Conservation (phyloP, 2,113 vertebrate species). For the Psephotus haematonotus region DNA sequence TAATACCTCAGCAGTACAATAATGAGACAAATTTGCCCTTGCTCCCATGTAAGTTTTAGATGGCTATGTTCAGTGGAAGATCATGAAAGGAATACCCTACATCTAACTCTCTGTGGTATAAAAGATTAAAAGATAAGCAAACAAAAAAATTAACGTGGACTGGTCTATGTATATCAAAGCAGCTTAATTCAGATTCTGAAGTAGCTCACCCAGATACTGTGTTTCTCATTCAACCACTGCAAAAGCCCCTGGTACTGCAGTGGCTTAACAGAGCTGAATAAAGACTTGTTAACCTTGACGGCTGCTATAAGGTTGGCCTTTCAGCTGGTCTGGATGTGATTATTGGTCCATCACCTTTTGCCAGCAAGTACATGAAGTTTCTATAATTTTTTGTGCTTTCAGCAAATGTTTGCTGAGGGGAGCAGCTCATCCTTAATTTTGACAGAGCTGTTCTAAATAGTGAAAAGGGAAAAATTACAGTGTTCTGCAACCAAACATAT, state of each 20-base stretch:
- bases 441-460: background rate
- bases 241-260: background rate
- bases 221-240: background rate
- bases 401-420: background rate
- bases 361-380: background rate
- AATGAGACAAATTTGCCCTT: background rate
- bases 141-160: background rate
- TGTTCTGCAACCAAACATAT: background rate
- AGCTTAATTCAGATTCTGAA: background rate
- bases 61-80: background rate
- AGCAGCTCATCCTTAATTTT: background rate
- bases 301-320: background rate
- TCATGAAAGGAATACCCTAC: background rate
- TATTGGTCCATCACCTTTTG: background rate
- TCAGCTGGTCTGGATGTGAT: background rate
- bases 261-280: background rate
- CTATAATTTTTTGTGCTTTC: background rate
- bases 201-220: background rate
- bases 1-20: background rate
- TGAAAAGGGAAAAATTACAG: background rate
- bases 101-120: background rate
- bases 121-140: background rate
- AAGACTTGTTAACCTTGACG: background rate
- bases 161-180: background rate
- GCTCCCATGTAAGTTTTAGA: background rate